Evolutionary conservation across 2,113 vertebrate species (phyloP).

Genomic region (Rhizomys pruinosus): DNA sequence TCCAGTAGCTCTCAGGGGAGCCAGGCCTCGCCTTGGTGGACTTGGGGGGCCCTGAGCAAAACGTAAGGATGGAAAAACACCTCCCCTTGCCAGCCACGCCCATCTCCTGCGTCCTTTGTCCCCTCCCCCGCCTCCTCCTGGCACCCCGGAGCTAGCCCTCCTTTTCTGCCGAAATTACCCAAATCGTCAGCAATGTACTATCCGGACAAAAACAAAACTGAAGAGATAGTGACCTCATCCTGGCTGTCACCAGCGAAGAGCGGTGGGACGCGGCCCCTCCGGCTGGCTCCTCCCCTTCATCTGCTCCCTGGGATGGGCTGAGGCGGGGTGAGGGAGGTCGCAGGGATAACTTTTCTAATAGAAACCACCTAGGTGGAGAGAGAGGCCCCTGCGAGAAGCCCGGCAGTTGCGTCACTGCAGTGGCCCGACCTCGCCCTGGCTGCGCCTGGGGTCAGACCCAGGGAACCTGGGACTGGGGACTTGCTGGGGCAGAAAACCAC

Average conservation of each 20-base stretch:
- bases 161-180: slow-evolving; percentile 45
- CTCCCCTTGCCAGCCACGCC: slow-evolving; percentile 50
- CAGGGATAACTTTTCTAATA: background rate
- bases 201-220: slow-evolving; percentile 17
- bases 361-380: background rate
- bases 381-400: background rate
- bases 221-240: background rate
- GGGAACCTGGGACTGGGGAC: no score
- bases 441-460: background rate
- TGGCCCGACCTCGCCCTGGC: background rate
- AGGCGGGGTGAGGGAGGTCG: background rate
- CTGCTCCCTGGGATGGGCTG: background rate
- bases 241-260: background rate
- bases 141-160: background rate
- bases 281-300: background rate
- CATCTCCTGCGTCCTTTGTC: slow-evolving; percentile 73
- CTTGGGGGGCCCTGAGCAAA: slow-evolving; percentile 65
- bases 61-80: slow-evolving; percentile 74
- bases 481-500: background rate
- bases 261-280: background rate
- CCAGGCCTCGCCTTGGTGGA: slow-evolving; percentile 6
- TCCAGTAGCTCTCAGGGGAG: slow-evolving; percentile 62
- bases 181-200: slow-evolving; percentile 13
- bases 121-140: background rate
- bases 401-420: background rate